Conservation (phyloP, 2,888 invertebrate genomes). For the Laothoe populi region DNA sequence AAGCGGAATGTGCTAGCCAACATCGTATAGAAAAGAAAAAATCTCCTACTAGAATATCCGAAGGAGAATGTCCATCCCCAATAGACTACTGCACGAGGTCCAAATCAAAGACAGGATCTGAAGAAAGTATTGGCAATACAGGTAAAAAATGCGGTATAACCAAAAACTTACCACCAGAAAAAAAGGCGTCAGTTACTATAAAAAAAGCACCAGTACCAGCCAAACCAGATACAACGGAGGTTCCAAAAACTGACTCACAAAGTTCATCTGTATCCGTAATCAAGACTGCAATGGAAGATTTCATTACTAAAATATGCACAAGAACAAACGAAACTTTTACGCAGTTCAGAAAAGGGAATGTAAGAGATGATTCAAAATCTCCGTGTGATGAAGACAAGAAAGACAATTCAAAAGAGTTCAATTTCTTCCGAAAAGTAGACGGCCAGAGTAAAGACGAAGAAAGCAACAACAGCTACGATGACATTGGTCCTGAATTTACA, state of each 20-base stretch:
- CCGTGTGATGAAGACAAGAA: constrained; percentile 34
- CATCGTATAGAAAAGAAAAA: neutral
- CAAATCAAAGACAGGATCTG: neutral
- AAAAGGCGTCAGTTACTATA: neutral
- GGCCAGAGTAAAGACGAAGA: constrained; percentile 25
- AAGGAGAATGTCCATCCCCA: constrained; percentile 7
- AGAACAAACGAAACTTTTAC: constrained; percentile 56
- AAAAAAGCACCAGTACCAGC: neutral
- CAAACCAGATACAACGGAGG: neutral
- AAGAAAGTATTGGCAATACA: constrained; percentile 1
- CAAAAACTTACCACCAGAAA: neutral
- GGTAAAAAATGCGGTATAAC: neutral
- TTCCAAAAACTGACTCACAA: constrained; percentile 32
- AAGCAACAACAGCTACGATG: constrained; percentile 1
- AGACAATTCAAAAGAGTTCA: constrained; percentile 35
- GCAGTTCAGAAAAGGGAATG: constrained; percentile 49
- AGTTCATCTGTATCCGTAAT: constrained; percentile 51
- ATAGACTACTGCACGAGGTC: constrained; percentile 5
- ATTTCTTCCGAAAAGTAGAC: constrained; percentile 34
- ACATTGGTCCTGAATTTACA: constrained; percentile 26
- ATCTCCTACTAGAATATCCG: neutral
- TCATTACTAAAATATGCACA: constrained; percentile 51
- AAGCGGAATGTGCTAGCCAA: constrained; percentile 10
- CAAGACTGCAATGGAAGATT: constrained; percentile 54
- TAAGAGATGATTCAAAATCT: constrained; percentile 43